These are phyloP conservation scores for Synanthedon formicaeformis DNA, from an alignment of 2,888 invertebrate genomes.

Conservation along the genomic window DNA sequence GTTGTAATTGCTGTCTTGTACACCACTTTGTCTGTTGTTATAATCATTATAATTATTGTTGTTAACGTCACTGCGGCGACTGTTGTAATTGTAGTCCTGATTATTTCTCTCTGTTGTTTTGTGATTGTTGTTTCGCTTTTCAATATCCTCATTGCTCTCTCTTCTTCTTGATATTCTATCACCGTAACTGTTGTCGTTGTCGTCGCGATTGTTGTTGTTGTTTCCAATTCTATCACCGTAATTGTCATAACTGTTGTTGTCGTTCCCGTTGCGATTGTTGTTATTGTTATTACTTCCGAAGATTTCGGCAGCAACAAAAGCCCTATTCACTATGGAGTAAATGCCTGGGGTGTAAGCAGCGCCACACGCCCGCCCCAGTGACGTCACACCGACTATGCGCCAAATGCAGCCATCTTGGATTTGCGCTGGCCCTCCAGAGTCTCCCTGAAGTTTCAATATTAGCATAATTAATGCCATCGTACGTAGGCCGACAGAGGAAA, in stretches of 20 bases:
- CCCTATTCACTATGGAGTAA: conserved; percentile 33
- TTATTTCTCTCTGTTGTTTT: not conserved
- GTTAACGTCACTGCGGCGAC: not conserved
- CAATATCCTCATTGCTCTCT: not conserved
- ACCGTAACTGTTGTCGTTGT: not conserved
- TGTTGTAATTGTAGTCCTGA: not conserved
- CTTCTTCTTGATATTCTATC: not conserved
- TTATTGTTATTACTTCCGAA: conserved; percentile 7
- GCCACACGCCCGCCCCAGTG: conserved; percentile 48
- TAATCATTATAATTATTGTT: not conserved
- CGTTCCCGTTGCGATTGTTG: not conserved
- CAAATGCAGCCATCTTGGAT: conserved; percentile 50
- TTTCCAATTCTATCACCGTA: not conserved
- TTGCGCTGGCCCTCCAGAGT: conserved; percentile 58
- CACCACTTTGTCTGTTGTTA: not conserved
- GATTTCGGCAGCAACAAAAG: conserved; percentile 19
- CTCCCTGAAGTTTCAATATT: conserved; percentile 32
- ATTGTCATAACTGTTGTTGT: not conserved
- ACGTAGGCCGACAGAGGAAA: no score
- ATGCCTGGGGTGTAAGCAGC: conserved; percentile 49
- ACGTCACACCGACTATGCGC: conserved; percentile 54
- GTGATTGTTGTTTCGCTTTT: not conserved
- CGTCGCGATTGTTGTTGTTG: not conserved
- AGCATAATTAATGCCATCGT: no score
- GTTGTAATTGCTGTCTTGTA: not conserved